These are phyloP conservation scores for Lepidostoma basale DNA, from an alignment of 1,140 invertebrate species.

Conservation along the genomic window DNA sequence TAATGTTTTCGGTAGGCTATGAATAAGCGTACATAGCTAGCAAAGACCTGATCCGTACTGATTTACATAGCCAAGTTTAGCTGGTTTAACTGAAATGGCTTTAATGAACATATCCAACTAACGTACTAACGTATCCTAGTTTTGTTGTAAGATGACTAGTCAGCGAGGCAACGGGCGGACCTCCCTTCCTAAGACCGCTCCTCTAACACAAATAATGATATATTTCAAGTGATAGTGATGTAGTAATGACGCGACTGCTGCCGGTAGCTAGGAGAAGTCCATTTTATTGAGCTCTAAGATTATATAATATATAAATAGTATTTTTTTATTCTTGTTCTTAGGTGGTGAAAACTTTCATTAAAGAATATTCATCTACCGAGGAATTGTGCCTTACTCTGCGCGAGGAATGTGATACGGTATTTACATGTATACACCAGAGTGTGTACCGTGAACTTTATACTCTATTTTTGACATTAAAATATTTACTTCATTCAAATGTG, in stretches of 20 bases:
- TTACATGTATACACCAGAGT: conserved; percentile 31
- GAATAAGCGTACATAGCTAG: no score
- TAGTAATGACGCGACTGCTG: conserved; percentile 19
- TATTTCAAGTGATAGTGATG: no score
- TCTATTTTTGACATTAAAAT: conserved; percentile 39
- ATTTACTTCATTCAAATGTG: conserved; percentile 34
- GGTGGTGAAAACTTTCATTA: not conserved
- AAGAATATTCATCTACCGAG: conserved; percentile 13
- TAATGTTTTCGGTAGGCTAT: no score
- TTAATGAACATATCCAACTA: no score
- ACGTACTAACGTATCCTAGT: conserved; percentile 8
- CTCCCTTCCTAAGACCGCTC: no score
- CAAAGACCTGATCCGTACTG: no score
- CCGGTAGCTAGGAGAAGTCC: conserved; percentile 28
- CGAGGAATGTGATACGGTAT: conserved; percentile 27
- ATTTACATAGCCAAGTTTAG: no score
- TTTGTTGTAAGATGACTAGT: conserved; percentile 34
- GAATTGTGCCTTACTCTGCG: conserved; percentile 29
- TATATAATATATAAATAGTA: not conserved
- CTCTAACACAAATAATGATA: no score
- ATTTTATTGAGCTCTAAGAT: conserved; percentile 10
- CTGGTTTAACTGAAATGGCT: conserved; percentile 23
- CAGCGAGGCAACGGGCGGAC: no score
- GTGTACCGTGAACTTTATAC: conserved; percentile 27
- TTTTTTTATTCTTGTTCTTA: conserved; percentile 24